Base-by-base conservation (phyloP, 2,113 vertebrate genomes). In the Aegypius monachus region DNA sequence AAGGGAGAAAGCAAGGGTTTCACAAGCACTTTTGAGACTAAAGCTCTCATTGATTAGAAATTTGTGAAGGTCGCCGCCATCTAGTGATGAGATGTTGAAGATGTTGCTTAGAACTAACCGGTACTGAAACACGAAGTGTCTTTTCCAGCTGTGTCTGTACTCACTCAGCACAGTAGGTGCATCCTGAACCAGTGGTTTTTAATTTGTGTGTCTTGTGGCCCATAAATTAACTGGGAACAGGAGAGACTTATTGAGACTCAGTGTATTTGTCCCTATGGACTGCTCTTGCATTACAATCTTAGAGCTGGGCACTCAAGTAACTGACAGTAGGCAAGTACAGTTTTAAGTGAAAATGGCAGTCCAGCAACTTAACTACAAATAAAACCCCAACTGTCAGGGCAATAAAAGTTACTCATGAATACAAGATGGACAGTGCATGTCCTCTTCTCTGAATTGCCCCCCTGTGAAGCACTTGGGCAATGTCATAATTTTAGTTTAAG, bases 61-160 rank as follows among this genome's bases (percentile, higher is more conserved):
- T 92, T 89, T 23, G 97, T 96, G 98, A 97, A 95, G 87, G 94
- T 97, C 92, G 70, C 97, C 48, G 98, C 98, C 98, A 98, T 95
- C 98, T 98, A 98, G 98, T 94, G 98, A 96, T 97, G 94, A 96
- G 92, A 97, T 75, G 96, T 67, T 88, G 97, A 94, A 98, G 96
- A 97, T 96, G 95, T 95, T 92, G 81, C 88, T 91, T 10, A 38
- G 43, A 92, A 73, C 22, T 53, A 42, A 90, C n/a, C 19, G 1
- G 42, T 29, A 32, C 25, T 3, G 31, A 59, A 86, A 32, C 20
- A 10, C 4, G 1, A 40, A 23, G 38, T 5, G 7, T 15, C n/a
- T 86, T 65, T 81, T 56, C 22, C 27, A 5, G 50, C 81, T 18
- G 32, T 5, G n/a, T 27, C 71, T 88, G 5, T 45, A 4, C 8